Evolutionary conservation across 1,140 invertebrate genomes (phyloP).

Genomic region (Gyrodactylus bullatarudis): DNA sequence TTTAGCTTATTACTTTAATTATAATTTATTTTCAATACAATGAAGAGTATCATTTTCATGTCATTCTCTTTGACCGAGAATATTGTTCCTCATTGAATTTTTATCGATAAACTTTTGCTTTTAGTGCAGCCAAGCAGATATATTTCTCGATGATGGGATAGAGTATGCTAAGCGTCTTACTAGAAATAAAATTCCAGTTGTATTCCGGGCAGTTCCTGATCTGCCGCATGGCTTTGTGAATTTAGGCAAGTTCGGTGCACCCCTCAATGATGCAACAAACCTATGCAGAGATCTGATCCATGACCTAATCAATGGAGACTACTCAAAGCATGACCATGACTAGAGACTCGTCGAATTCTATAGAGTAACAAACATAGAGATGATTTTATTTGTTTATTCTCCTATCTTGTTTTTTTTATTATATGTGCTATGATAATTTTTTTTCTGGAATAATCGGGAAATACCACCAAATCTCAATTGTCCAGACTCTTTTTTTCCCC

Average conservation of each 20-base stretch:
- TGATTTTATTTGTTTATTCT: too few relatives aligned
- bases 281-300: neutral
- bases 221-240: neutral
- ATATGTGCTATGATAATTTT: neutral
- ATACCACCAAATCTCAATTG: constrained; percentile 49
- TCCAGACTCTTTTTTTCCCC: constrained; percentile 48
- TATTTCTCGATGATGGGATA: neutral
- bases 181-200: neutral
- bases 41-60: too few relatives aligned
- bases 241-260: neutral
- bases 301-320: neutral
- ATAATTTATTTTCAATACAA: too few relatives aligned
- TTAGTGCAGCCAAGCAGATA: neutral
- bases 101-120: too few relatives aligned
- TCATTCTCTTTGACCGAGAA: too few relatives aligned
- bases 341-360: too few relatives aligned
- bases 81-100: too few relatives aligned
- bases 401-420: too few relatives aligned
- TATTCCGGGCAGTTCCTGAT: neutral
- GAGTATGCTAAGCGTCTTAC: neutral
- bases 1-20: too few relatives aligned
- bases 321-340: neutral
- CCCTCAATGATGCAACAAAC: neutral
- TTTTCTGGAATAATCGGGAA: constrained; percentile 28
- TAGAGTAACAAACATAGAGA: too few relatives aligned